Conservation (phyloP, 2,888 invertebrate species). For the Pharmacophagus antenor region DNA sequence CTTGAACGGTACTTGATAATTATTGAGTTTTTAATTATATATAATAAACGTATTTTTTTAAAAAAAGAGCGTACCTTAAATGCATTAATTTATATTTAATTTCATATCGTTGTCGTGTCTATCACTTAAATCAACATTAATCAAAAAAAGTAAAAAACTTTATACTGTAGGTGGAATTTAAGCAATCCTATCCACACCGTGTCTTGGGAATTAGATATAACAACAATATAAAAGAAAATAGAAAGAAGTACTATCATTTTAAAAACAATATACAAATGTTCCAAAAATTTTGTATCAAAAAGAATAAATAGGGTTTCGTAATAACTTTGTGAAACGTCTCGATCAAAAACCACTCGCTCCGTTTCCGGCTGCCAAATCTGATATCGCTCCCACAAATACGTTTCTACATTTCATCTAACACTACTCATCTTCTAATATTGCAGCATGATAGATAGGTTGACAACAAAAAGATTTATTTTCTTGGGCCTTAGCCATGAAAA, state of each 20-base stretch:
- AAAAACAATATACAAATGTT: background rate
- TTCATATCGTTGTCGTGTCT: too few species aligned
- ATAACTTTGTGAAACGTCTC: slow-evolving; percentile 21
- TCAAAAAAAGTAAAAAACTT: too few species aligned
- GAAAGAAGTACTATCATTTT: too few species aligned
- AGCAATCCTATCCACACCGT: too few species aligned
- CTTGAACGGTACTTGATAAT: background rate
- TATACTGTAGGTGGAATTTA: too few species aligned
- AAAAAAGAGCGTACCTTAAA: too few species aligned
- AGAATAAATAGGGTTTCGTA: slow-evolving; percentile 10
- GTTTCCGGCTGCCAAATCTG: slow-evolving; percentile 35
- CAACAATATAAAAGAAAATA: too few species aligned
- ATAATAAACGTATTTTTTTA: background rate
- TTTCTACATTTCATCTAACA: slow-evolving; percentile 26
- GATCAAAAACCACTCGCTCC: slow-evolving; percentile 21
- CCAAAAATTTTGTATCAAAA: slow-evolving; percentile 4
- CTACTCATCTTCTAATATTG: slow-evolving; percentile 26
- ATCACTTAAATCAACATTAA: too few species aligned
- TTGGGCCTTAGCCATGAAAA: slow-evolving; percentile 19
- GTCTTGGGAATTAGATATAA: too few species aligned
- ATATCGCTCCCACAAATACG: slow-evolving; percentile 32
- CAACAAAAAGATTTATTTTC: slow-evolving; percentile 26
- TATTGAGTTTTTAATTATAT: background rate
- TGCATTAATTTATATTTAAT: too few species aligned
- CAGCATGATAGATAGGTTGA: slow-evolving; percentile 22